Evolutionary conservation across 1,140 invertebrate genomes (phyloP), one percentile per base, ranked within the genome.

Genomic region (Aphaenogaster ashmeadi): DNA sequence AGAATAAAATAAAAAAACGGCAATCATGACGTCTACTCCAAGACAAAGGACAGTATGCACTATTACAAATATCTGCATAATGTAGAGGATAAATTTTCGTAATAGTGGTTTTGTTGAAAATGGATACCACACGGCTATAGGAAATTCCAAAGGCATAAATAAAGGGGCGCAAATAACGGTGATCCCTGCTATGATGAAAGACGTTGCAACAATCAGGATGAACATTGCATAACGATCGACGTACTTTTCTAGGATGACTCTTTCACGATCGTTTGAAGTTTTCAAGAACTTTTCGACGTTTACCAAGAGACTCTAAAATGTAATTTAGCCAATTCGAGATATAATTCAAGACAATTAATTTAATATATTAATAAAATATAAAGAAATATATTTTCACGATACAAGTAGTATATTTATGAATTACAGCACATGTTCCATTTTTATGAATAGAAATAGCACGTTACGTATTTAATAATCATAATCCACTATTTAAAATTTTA

Each of bases 211-310:
- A 11, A 47, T 41, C 27, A 71, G 3, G n/a, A 84, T 58, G 33
- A 92, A 84, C 56, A 60, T 50, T 33, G 38, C 58, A 38, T 91
- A 90, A 62, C 75, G 90, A 38, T 90, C 86, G 21, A 88, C 41
- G 64, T 92, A 91, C 27, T 91, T 91, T 72, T 92, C 85, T 3
- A 90, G 27, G 0, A 89, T 72, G 6, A 52, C 9, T 72, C 52
- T 21, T 58, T 91, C 87, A n/a, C 56, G 1, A 8, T 15, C 1
- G 13, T 83, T 75, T 2, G 80, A 74, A 67, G 72, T 72, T 5
- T 50, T 38, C 21, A 88, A 38, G 52, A 86, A 88, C n/a, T 79
- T 21, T 27, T 83, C 72, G 1, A 92, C 74, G 38, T 77, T 75
- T 11, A 54, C 3, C 38, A 90, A 47, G 1, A 92, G 41, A 27